Base-by-base conservation (phyloP, 2,113 vertebrate species). In the Leucoraja erinaceus region DNA sequence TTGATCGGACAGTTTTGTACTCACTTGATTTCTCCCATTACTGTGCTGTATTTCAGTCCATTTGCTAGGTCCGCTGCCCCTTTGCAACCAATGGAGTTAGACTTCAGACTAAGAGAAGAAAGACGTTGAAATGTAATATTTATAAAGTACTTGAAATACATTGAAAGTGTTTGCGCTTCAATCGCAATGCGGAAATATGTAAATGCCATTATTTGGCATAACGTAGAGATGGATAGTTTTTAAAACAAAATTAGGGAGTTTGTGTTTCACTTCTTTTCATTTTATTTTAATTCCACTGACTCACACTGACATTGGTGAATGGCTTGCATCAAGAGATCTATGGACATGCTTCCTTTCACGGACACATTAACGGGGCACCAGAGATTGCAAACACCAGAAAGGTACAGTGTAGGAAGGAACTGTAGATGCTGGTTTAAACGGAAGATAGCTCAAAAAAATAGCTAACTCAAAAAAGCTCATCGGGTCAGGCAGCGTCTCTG, bases 101-200 rank as follows among this genome's bases (percentile, higher is more conserved):
- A 91, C 33, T 68, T 91, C 90, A 91, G 63, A 91, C 90, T 91
- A 72, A 28, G 4, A 28, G 90, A 72, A 70, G 68, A 22, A 68
- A 6, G 63, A 14, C 28, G 31, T 28, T 31, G 12, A 59, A 63
- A n/a, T 63, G 59, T 63, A 86, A 31, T 16, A 59, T 4, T 31
- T 61, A 20, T n/a, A 63, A 31, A 31, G 4, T 33, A 18, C 61
- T 56, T 63, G 59, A n/a, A 88, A 18, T 88, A 16, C 28, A 28
- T 4, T 16, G 59, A 88, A 66, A 63, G 25, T 61, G 11, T 84
- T 84, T 84, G 81, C 59, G 25, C 12, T 84, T 61, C 56, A 63
- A 16, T 61, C 56, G 5, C 83, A 88, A 20, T 31, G 61, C 83
- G 59, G 12, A 14, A 11, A 4, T 54, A 84, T 25, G 56, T 7